Evolutionary conservation across 2,888 invertebrate genomes (phyloP), one percentile per base, ranked within the genome.

Genomic region (Clunio marinus): DNA sequence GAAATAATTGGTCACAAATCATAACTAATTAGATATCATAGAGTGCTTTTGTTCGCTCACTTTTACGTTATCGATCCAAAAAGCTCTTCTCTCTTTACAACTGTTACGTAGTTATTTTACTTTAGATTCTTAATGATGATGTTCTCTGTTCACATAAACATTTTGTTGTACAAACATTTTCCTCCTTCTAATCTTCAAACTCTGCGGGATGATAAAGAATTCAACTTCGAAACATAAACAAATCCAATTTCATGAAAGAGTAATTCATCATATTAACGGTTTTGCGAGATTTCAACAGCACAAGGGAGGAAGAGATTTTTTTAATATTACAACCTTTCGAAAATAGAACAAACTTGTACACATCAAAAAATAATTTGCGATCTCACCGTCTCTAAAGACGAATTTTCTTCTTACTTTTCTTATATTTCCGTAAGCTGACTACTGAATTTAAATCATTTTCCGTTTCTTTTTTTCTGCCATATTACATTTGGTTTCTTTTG

Each of bases 1-100:
- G n/a, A n/a, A 28, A 20, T 35, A 59, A 59, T 59, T 59, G 32
- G 35, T 35, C 59, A 59, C 59, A 59, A 59, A 59, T 59, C 59
- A 59, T 59, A 57, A 57, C 57, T 57, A 57, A 57, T 57, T 57
- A 25, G 57, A n/a, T 27, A n/a, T 27, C 57, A 27, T 27, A 57
- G 25, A 57, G 22, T 8, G 17, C 51, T 51, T 15, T 51, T 22
- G 51, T n/a, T 51, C 22, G 22, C 51, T 51, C 51, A 51, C 22
- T 51, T 51, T 51, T 22, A 22, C 51, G 3, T 27, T 57, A 57
- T 57, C 20, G 57, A 57, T 57, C 57, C 22, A n/a, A n/a, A 27
- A 7, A 27, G 45, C 27, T n/a, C 27, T 3, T 22, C 57, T 45
- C 45, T n/a, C 32, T 32, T 10, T 22, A 17, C 22, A n/a, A 7